A percentile compares a stretch with the other conserved stretches of the same genome.
Evolutionary conservation across 2,888 invertebrate species (phyloP).

Genomic region (Agelastica alni): DNA sequence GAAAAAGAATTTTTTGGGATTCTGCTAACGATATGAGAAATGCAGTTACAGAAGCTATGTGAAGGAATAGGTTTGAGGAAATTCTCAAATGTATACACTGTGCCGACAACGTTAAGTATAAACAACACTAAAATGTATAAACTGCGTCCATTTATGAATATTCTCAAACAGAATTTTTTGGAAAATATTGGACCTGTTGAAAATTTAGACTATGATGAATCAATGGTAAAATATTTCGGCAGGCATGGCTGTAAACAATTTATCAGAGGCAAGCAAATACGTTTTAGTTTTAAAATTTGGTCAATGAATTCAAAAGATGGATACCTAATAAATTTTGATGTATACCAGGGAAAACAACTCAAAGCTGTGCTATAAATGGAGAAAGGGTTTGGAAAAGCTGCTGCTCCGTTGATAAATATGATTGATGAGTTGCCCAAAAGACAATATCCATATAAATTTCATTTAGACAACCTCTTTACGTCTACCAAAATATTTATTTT

Average conservation of each 20-base stretch:
- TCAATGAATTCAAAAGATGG: constrained; percentile 34
- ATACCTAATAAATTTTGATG: constrained; percentile 33
- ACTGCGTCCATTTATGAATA: constrained; percentile 35
- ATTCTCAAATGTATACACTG: constrained; percentile 32
- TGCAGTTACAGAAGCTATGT: constrained; percentile 30
- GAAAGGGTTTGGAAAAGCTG: no score
- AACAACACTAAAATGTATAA: constrained; percentile 40
- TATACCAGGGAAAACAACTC: constrained; percentile 30
- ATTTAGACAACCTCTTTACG: constrained; percentile 24
- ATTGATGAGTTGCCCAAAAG: constrained; percentile 1
- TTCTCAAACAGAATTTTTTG: no score
- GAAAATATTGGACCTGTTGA: no score
- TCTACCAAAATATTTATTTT: constrained; percentile 12
- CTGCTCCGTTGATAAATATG: no score
- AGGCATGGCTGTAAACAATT: no score
- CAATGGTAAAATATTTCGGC: no score
- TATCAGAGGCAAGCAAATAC: constrained; percentile 34
- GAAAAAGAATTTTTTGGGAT: constrained; percentile 21
- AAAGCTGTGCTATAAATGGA: constrained; percentile 5
- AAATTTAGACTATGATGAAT: no score
- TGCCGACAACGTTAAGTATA: constrained; percentile 27
- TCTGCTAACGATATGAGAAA: constrained; percentile 27
- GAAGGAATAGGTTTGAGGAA: constrained; percentile 26
- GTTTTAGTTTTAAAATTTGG: constrained; percentile 28
- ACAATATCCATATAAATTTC: constrained; percentile 14